Percentiles rank a stretch among this genome's conserved stretches.
These are phyloP conservation scores for Andrena haemorrhoa DNA, from an alignment of 2,888 invertebrate species.

Conservation along the genomic window DNA sequence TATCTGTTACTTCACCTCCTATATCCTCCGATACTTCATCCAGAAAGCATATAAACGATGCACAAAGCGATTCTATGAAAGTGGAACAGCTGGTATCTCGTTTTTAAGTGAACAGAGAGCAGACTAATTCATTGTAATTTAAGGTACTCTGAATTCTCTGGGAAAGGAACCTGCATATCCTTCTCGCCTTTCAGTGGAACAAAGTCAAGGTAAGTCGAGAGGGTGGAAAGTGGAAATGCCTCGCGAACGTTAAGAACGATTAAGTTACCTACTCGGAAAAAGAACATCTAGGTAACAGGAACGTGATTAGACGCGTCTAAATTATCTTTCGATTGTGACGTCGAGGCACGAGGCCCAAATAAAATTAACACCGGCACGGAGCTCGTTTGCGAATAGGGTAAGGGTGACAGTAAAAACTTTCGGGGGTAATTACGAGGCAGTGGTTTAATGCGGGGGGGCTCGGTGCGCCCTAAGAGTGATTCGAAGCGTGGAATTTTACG, in stretches of 20 bases:
- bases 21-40: neutral
- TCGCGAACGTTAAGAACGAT: neutral
- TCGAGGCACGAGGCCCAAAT: neutral
- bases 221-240: neutral
- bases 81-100: neutral
- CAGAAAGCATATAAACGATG: neutral
- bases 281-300: neutral
- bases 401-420: conserved; percentile 3
- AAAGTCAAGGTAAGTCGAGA: neutral
- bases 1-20: neutral
- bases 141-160: no score
- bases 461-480: neutral
- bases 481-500: neutral
- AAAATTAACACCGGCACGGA: neutral
- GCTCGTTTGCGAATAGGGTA: neutral
- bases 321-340: neutral
- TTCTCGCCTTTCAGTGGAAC: neutral
- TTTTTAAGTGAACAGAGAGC: neutral
- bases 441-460: neutral
- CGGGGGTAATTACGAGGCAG: conserved; percentile 14
- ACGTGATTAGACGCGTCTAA: neutral
- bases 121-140: no score
- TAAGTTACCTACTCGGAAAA: neutral
- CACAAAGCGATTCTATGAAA: neutral
- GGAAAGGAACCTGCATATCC: neutral